Conservation (phyloP, 2,888 invertebrate species). For the Brachyptera putata region DNA sequence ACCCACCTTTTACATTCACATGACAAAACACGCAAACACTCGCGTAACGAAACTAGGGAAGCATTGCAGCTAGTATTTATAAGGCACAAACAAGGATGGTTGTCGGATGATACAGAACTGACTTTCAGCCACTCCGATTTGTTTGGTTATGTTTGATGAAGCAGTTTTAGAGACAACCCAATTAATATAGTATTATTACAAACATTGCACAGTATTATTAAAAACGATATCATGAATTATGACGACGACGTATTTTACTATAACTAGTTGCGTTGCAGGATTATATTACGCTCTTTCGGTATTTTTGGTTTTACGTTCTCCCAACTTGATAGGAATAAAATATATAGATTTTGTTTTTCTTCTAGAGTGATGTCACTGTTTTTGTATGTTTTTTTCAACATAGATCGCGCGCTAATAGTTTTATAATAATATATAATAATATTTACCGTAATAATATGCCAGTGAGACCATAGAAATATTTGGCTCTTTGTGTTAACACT, state of each 20-base stretch:
- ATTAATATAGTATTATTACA: no score
- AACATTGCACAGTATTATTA: conserved; percentile 15
- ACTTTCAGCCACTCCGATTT: conserved; percentile 3
- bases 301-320: neutral
- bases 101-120: no score
- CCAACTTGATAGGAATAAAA: neutral
- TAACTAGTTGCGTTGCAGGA: neutral
- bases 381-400: no score
- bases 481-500: conserved; percentile 2
- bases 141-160: conserved; percentile 25
- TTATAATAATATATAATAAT: no score
- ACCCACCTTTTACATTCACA: no score
- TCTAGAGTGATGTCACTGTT: neutral
- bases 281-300: neutral
- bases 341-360: neutral
- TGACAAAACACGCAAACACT: neutral
- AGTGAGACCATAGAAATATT: conserved; percentile 7
- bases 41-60: conserved; percentile 30
- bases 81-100: conserved; percentile 37
- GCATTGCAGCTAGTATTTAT: conserved; percentile 35
- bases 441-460: no score
- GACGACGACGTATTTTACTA: neutral
- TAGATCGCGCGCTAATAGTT: no score
- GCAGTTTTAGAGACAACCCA: conserved; percentile 30
- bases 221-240: neutral